Percentiles rank a stretch among this genome's conserved stretches.
Conservation (phyloP, 2,888 invertebrate species). For the Rosalia funebris region DNA sequence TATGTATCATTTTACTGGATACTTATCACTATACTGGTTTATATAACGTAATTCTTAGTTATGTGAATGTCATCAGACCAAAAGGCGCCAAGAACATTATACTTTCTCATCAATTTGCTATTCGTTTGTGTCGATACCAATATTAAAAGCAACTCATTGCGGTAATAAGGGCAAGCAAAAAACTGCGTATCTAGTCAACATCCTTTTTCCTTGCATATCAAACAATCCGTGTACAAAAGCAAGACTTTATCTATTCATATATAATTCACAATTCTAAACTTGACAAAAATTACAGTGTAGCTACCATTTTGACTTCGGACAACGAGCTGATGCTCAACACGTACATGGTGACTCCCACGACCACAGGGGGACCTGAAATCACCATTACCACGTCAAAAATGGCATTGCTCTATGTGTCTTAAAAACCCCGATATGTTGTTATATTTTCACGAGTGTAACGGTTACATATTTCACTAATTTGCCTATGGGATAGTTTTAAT, state of each 20-base stretch:
- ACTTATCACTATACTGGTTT: too few relatives aligned
- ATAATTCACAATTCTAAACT: slow-evolving; percentile 19
- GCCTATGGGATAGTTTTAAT: too few relatives aligned
- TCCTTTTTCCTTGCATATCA: background rate
- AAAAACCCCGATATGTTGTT: too few relatives aligned
- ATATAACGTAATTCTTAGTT: too few relatives aligned
- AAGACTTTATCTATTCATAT: slow-evolving; percentile 5
- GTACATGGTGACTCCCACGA: slow-evolving; percentile 98
- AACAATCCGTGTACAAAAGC: slow-evolving; percentile 12
- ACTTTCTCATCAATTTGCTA: too few relatives aligned
- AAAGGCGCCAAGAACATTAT: too few relatives aligned
- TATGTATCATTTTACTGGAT: too few relatives aligned
- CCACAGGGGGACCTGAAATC: slow-evolving; percentile 95
- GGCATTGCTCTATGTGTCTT: slow-evolving; percentile 44
- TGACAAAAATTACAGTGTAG: slow-evolving; percentile 38
- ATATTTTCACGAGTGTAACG: too few relatives aligned
- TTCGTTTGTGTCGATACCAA: too few relatives aligned
- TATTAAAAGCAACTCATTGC: too few relatives aligned
- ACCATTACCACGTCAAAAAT: slow-evolving; percentile 60
- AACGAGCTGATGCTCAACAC: slow-evolving; percentile 98
- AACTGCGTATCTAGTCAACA: slow-evolving; percentile 11
- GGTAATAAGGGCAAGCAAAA: slow-evolving; percentile 5
- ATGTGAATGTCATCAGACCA: too few relatives aligned
- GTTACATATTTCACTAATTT: too few relatives aligned
- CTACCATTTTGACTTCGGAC: slow-evolving; percentile 98